Evolutionary conservation across 2,888 invertebrate genomes (phyloP), one percentile per base, ranked within the genome.

Genomic region (Adelognathus sp.): DNA sequence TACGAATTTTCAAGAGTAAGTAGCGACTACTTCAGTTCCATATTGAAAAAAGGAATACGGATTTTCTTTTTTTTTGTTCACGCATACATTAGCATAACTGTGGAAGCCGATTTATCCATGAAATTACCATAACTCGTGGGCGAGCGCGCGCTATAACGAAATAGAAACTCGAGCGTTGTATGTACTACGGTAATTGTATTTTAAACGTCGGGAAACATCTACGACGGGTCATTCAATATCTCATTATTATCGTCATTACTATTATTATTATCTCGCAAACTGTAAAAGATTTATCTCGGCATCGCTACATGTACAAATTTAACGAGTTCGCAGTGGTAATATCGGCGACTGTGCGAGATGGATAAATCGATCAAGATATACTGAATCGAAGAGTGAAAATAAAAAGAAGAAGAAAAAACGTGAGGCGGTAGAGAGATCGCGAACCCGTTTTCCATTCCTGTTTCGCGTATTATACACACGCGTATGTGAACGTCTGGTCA

Each of bases 381-480:
- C 21, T 27, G 24, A 36, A 33, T 46, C 46, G 7, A 21, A 18
- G 21, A 46, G 21, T 52, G 64, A 50, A 18, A 56, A 60, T 67
- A 29, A 24, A 50, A 27, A 36, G 11, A 36, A 21, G 31, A 7
- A n/a, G n/a, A 27, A 11, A 50, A 2, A 11, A 29, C 21, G 54
- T 36, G 46, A 46, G 29, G 39, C 41, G 52, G 27, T 16, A 52
- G 16, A 72, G 61, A 69, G 18, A 36, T 31, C 36, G 24, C 27
- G 60, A 76, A 76, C 76, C 63, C 54, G 72, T 77, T 77, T 77
- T 73, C 31, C 61, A 73, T 77, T 72, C 72, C 77, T 63, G 67
- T 77, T 69, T 73, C 39, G 36, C 31, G 56, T 60, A 56, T 58
- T 56, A 46, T 44, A 31, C 36, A 3, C 54, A 9, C 44, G 9